Base-by-base conservation (phyloP, 1,140 invertebrate genomes). In the Elymnias hypermnestra region DNA sequence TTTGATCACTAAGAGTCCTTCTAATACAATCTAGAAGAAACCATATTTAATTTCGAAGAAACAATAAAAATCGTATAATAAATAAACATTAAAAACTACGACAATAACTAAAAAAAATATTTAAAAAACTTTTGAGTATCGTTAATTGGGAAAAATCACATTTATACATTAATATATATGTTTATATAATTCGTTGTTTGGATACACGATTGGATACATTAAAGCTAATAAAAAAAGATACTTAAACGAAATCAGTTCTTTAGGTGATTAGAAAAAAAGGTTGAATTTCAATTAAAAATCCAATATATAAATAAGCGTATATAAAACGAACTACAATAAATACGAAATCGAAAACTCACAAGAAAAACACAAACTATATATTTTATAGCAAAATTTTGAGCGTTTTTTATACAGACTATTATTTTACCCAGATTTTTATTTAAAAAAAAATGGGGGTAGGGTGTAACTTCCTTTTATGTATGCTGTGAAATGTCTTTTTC, bases 131-230 rank as follows among this genome's bases (percentile, higher is more conserved):
- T 29, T 29, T 29, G 26, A 29, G 26, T 29, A 29, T 29, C 26
- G 9, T 8, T 9, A 12, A 12, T 29, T 12, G 26, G 10, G 9
- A 29, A 12, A 29, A 5, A 29, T 12, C 13, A 12, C 4, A 1
- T 12, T 12, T 29, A n/a, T 29, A 12, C 9, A 5, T 29, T 29
- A 15, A 38, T 28, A 38, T 21, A 46, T 14, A 46, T 18, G 10
- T 29, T 22, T 14, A 36, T 38, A 36, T 38, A 46, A 15, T 46
- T 46, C 44, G 44, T 46, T 46, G 44, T 41, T 29, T 26, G 3
- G 26, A 46, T 26, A 45, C 5, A 44, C 28, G 33, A 37, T 22
- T 28, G 36, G 15, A 44, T 43, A 43, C 23, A 22, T 14, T 31
- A 21, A 19, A 35, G 18, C 25, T 10, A 38, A 22, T 12, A 31